Base-by-base conservation (phyloP, 2,797 vertebrate species). In the Characodon lateralis region DNA sequence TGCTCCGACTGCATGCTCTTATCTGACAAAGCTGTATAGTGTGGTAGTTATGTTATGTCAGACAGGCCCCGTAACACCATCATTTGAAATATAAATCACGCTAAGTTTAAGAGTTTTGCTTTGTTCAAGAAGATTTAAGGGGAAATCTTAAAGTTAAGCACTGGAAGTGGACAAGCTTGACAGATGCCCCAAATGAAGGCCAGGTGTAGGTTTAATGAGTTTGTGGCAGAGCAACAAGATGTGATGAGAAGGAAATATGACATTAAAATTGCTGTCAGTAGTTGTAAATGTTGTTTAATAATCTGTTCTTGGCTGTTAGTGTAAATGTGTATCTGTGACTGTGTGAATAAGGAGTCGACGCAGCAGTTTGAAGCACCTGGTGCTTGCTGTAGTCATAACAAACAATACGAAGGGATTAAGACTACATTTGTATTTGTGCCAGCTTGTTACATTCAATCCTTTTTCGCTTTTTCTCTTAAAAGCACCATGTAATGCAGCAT, bases 321-420 rank as follows among this genome's bases (percentile, higher is more conserved):
- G 78, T 59, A 71, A 35, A 65, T 72, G 81, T 66, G 22, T 31
- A 72, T 55, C 2, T 1, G 24, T 35, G 24, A 43, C 24, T 65
- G 81, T 41, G 73, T 77, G 78, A 83, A 78, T 80, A 84, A 88
- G 90, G 89, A 93, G 93, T 88, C 88, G 89, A 85, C 73, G 59
- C 89, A 88, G 90, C 86, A 89, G 88, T 26, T 77, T 82, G 86
- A 72, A 92, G 89, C 92, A 94, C 93, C 93, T 93, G 92, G 87
- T 68, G 77, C 90, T 89, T 91, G 92, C 90, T 94, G 90, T 89
- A 91, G 91, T 91, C 92, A 93, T 93, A 92, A 93, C 91, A 93
- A 93, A 91, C 20, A 86, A 92, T 91, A 92, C 83, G 90, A 74
- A 84, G 85, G 89, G 92, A 93, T 94, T 94, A 90, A 90, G 87